phyloP scores from a whole-genome alignment of 2,113 vertebrate species.

The Channa argus region DNA sequence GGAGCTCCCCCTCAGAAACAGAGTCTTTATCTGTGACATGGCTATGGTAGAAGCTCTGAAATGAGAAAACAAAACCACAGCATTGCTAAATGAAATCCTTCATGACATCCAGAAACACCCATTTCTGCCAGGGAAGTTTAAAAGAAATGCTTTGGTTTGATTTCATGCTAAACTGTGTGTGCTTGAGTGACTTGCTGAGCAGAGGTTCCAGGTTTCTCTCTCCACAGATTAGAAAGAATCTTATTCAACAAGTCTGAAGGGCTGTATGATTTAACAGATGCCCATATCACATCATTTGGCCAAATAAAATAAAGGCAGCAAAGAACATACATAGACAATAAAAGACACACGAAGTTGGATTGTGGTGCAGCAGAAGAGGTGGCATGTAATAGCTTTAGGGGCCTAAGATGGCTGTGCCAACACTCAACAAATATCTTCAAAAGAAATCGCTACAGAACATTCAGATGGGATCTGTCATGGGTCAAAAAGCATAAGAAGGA shows the following conservation, averaged over 20 bases:
- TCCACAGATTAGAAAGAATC: background rate
- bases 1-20: constrained; percentile 16
- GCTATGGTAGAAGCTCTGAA: constrained; percentile 2
- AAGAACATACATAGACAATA: constrained; percentile 44
- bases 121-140: background rate
- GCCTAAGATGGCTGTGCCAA: constrained; percentile 35
- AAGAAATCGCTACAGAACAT: background rate
- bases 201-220: constrained; percentile 9
- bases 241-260: constrained; percentile 6
- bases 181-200: constrained; percentile 19
- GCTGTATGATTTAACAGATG: background rate
- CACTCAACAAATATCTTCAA: background rate
- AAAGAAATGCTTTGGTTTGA: constrained; percentile 32
- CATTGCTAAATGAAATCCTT: constrained; percentile 40
- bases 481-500: constrained; percentile 72
- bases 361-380: constrained; percentile 32
- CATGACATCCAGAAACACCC: constrained; percentile 19
- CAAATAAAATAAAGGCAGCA: constrained; percentile 59
- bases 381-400: constrained; percentile 8
- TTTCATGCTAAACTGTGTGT: background rate
- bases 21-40: constrained; percentile 5
- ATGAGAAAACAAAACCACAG: constrained; percentile 19
- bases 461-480: constrained; percentile 33
- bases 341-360: constrained; percentile 22
- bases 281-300: constrained; percentile 60